Percentiles rank a stretch among this genome's conserved stretches.
These are phyloP conservation scores for Elaphurus davidianus DNA, from an alignment of 2,113 vertebrate genomes.

Conservation along the genomic window DNA sequence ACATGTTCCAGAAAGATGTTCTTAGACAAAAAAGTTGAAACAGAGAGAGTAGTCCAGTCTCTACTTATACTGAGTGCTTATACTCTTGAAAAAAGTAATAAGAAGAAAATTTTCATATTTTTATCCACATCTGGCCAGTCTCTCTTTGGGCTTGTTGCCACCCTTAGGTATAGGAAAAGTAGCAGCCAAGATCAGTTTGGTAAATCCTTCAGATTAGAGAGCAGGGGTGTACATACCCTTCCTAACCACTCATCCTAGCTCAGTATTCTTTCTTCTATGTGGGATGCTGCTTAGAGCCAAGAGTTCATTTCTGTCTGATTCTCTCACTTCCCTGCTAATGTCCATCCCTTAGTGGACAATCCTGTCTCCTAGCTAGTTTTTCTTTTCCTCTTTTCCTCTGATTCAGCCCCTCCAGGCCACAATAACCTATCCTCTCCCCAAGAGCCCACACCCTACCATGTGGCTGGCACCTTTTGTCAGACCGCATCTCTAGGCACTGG, in stretches of 20 bases:
- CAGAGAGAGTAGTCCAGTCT: not conserved
- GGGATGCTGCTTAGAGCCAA: not conserved
- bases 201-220: not conserved
- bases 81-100: not conserved
- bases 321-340: not conserved
- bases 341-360: not conserved
- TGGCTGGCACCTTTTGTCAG: not conserved
- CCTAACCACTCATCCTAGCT: not conserved
- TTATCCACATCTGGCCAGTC: not conserved
- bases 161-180: not conserved
- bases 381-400: not conserved
- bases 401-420: not conserved
- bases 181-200: not conserved
- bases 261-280: not conserved
- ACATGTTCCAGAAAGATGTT: not conserved
- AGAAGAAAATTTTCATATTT: not conserved
- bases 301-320: not conserved
- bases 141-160: not conserved
- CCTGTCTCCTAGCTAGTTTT: not conserved
- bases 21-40: not conserved
- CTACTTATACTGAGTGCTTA: not conserved
- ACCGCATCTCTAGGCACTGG: not conserved
- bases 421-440: not conserved
- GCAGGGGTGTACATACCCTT: not conserved
- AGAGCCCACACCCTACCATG: not conserved